A percentile compares a stretch with the other conserved stretches of the same genome.
Evolutionary conservation across 1,140 invertebrate genomes (phyloP).

Genomic region (Drosophila lacteicornis): DNA sequence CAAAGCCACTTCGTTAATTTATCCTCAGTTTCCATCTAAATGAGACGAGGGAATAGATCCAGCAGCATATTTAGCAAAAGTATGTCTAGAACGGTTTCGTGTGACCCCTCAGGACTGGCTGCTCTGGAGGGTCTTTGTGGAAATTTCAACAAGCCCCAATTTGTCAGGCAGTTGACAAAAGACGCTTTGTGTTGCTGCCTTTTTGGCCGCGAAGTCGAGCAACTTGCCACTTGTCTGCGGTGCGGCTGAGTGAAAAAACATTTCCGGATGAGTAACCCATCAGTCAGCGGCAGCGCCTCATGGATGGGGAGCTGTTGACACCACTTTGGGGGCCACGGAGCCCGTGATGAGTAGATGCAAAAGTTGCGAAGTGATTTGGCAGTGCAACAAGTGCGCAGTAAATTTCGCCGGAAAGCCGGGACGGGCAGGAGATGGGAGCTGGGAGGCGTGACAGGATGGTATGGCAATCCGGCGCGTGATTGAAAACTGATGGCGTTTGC

Average conservation of each 20-base stretch:
- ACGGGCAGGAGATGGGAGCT: not conserved
- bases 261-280: slow-evolving; percentile 82
- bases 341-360: slow-evolving; percentile 68
- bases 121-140: slow-evolving; percentile 37
- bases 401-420: slow-evolving; percentile 30
- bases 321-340: slow-evolving; percentile 74
- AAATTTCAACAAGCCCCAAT: slow-evolving; percentile 66
- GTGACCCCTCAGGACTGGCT: not conserved
- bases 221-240: slow-evolving; percentile 43
- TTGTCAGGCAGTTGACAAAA: slow-evolving; percentile 77
- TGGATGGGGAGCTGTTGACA: slow-evolving; percentile 70
- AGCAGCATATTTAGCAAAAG: slow-evolving; percentile 23
- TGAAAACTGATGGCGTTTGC: slow-evolving; percentile 77
- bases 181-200: slow-evolving; percentile 69
- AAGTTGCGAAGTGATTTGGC: slow-evolving; percentile 79
- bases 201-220: slow-evolving; percentile 35
- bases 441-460: slow-evolving; percentile 43
- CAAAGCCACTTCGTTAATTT: not conserved
- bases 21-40: not conserved
- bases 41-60: not conserved
- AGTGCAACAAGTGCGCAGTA: slow-evolving; percentile 75
- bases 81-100: slow-evolving; percentile 5
- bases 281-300: slow-evolving; percentile 56
- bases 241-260: slow-evolving; percentile 63
- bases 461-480: slow-evolving; percentile 62